A percentile compares a stretch with the other conserved stretches of the same genome.
These are phyloP conservation scores for Escarpia spicata DNA, from an alignment of 2,888 invertebrate genomes.

Conservation along the genomic window DNA sequence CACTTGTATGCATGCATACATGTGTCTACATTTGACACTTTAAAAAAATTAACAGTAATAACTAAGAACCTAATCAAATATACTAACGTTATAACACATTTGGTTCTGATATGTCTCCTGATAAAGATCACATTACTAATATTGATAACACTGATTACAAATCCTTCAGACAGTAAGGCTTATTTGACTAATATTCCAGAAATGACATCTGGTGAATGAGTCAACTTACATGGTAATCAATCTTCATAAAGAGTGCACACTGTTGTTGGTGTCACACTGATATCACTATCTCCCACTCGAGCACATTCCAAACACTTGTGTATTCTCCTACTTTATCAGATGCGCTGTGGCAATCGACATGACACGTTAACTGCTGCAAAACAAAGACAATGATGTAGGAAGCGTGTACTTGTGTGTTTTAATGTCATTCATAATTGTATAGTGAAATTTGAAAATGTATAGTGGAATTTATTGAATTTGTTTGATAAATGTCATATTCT, in stretches of 20 bases:
- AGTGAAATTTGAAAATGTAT: neutral
- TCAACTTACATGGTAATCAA: neutral
- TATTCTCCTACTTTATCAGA: neutral
- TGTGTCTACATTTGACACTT: neutral
- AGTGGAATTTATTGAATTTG: neutral
- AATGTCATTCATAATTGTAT: neutral
- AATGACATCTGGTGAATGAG: neutral
- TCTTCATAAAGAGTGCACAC: neutral
- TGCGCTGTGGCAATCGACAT: neutral
- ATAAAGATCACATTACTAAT: neutral
- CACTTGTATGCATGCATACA: neutral
- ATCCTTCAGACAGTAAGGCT: neutral
- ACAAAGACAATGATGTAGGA: constrained; percentile 3
- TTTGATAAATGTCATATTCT: neutral
- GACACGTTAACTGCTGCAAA: neutral
- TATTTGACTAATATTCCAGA: neutral
- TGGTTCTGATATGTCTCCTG: neutral
- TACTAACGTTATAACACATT: neutral
- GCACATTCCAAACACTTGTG: neutral
- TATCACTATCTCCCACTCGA: neutral
- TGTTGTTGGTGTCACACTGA: neutral
- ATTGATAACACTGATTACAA: neutral
- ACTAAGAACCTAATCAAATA: neutral
- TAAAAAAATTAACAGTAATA: neutral
- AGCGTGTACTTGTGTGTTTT: neutral